phyloP scores from a whole-genome alignment of 2,888 invertebrate genomes.

The Blastobasis adustella region DNA sequence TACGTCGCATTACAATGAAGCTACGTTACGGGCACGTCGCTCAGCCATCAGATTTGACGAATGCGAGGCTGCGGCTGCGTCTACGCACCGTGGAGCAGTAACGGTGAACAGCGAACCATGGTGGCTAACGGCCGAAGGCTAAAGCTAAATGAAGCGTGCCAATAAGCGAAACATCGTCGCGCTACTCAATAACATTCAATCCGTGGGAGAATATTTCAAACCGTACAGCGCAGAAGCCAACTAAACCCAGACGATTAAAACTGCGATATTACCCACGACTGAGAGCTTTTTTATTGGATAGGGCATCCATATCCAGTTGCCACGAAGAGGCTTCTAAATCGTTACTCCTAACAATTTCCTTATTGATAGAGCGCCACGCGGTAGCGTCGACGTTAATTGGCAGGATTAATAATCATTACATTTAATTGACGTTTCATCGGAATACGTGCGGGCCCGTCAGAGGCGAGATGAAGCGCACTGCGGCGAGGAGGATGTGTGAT shows the following conservation, averaged over 20 bases:
- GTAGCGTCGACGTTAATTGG: not conserved
- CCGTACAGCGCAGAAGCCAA: too few species aligned
- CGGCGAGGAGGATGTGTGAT: not conserved
- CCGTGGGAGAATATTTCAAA: too few species aligned
- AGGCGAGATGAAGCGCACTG: too few species aligned
- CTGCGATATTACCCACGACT: too few species aligned
- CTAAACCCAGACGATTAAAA: too few species aligned
- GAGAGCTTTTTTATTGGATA: too few species aligned
- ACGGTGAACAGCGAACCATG: not conserved
- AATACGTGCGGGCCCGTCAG: too few species aligned
- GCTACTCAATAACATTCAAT: too few species aligned
- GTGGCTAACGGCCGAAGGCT: not conserved
- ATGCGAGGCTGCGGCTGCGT: not conserved
- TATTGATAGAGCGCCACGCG: slow-evolving; percentile 1
- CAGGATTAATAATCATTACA: too few species aligned
- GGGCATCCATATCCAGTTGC: too few species aligned
- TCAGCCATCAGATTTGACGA: not conserved
- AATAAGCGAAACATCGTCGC: not conserved
- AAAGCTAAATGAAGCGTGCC: not conserved
- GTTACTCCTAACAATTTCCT: not conserved
- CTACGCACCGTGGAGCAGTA: not conserved
- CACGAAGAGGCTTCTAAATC: not conserved
- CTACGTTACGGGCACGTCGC: slow-evolving; percentile 15
- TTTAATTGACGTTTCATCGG: too few species aligned
- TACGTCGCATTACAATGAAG: slow-evolving; percentile 24